Conservation (phyloP, 1,140 invertebrate genomes). For the Drosophila sturtevanti region DNA sequence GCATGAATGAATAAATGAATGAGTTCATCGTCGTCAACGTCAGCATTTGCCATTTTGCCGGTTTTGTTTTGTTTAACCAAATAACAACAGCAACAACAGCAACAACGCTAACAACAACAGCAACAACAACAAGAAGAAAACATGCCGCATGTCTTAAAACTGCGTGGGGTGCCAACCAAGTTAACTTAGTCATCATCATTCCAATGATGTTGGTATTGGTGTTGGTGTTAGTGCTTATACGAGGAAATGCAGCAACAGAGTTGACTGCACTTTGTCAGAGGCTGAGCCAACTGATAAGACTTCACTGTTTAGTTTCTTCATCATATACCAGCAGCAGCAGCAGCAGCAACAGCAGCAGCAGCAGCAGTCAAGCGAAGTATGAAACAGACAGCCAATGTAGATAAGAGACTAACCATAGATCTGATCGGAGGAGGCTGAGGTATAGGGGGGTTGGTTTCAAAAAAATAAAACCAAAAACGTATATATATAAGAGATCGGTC, state of each 20-base stretch:
- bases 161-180: conserved; percentile 61
- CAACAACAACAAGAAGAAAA: conserved; percentile 15
- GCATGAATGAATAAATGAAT: conserved; percentile 69
- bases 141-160: conserved; percentile 26
- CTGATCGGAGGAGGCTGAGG: not conserved
- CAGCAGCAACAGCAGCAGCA: conserved; percentile 14
- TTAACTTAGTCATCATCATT: conserved; percentile 63
- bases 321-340: conserved; percentile 7
- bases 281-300: conserved; percentile 49
- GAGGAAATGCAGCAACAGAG: conserved; percentile 64
- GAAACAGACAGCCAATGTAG: conserved; percentile 45
- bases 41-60: conserved; percentile 64
- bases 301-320: conserved; percentile 63
- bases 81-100: conserved; percentile 31
- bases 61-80: conserved; percentile 59
- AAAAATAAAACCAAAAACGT: not conserved
- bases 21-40: conserved; percentile 68
- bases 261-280: conserved; percentile 74
- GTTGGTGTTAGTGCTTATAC: not conserved
- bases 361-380: conserved; percentile 17
- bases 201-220: not conserved
- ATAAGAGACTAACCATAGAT: conserved; percentile 38
- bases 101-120: not conserved
- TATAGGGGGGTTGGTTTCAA: no score
- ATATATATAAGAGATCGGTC: conserved; percentile 1